Conservation (phyloP, 1,140 invertebrate species). For the Drosophila pruinosa region DNA sequence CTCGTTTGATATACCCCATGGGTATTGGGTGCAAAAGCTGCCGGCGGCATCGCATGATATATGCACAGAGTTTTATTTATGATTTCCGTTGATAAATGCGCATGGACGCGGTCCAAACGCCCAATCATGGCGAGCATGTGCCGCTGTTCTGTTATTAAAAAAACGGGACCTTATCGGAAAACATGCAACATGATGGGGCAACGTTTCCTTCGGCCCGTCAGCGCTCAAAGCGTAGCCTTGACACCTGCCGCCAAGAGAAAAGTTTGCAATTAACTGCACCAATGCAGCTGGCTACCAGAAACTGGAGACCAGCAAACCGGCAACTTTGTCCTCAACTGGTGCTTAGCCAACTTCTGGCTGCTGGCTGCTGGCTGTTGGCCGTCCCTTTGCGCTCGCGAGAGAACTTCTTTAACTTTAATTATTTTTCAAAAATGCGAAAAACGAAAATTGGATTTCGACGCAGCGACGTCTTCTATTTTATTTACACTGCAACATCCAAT, state of each 20-base stretch:
- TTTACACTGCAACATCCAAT: constrained; percentile 77
- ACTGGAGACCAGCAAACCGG: constrained; percentile 32
- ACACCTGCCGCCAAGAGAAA: constrained; percentile 48
- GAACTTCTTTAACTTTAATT: constrained; percentile 72
- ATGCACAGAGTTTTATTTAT: constrained; percentile 71
- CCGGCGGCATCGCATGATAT: constrained; percentile 44
- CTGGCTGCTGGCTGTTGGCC: neutral
- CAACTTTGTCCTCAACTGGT: constrained; percentile 48
- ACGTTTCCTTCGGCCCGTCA: no score
- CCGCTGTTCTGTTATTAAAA: constrained; percentile 35
- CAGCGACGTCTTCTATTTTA: constrained; percentile 69
- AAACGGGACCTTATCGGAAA: constrained; percentile 49
- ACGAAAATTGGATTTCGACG: constrained; percentile 74
- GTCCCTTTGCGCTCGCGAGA: constrained; percentile 18
- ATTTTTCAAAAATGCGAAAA: constrained; percentile 76
- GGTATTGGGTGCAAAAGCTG: neutral
- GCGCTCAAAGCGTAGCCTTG: constrained; percentile 39
- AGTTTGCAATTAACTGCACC: constrained; percentile 59
- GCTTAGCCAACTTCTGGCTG: constrained; percentile 4
- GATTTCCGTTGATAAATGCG: constrained; percentile 77
- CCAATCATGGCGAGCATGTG: constrained; percentile 12
- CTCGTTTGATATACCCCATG: constrained; percentile 3
- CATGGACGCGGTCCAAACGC: neutral
- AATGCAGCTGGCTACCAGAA: constrained; percentile 44
- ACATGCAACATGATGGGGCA: constrained; percentile 47